Percentiles rank a stretch among this genome's conserved stretches.
Conservation (phyloP, 2,888 invertebrate genomes). For the Caenorhabditis afra region DNA sequence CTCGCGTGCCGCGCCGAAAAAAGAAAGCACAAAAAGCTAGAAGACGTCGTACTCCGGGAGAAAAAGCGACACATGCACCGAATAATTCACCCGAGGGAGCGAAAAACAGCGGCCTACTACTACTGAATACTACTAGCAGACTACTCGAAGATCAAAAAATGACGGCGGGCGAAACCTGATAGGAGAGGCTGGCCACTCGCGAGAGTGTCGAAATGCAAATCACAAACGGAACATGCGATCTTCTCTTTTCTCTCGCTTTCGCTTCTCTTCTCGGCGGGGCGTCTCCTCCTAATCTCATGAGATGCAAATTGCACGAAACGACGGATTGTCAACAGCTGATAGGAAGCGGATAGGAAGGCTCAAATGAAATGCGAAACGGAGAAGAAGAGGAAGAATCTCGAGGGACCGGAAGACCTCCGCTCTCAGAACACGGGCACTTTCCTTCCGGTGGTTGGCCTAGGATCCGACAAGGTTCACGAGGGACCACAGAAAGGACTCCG, state of each 20-base stretch:
- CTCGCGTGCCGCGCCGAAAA: too few relatives aligned
- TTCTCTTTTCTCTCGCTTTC: too few relatives aligned
- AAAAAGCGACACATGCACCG: too few relatives aligned
- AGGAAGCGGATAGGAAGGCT: constrained; percentile 7
- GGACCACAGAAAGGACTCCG: too few relatives aligned
- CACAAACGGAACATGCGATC: constrained; percentile 26
- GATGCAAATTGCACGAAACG: constrained; percentile 43
- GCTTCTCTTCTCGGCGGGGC: constrained; percentile 9
- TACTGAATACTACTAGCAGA: constrained; percentile 38
- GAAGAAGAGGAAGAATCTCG: constrained; percentile 1
- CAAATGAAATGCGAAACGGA: constrained; percentile 10
- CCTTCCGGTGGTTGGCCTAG: too few relatives aligned
- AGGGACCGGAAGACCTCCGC: too few relatives aligned
- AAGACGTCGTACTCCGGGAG: too few relatives aligned
- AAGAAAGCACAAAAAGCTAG: too few relatives aligned
- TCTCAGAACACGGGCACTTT: too few relatives aligned
- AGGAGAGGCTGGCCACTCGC: background rate
- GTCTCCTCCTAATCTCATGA: constrained; percentile 12
- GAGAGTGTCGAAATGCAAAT: constrained; percentile 8
- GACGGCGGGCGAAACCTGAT: constrained; percentile 33
- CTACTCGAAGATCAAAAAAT: constrained; percentile 27
- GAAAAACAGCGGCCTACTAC: constrained; percentile 3
- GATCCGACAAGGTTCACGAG: too few relatives aligned
- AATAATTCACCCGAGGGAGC: background rate
- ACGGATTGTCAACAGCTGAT: constrained; percentile 47